A percentile compares a stretch with the other conserved stretches of the same genome.
phyloP scores from a whole-genome alignment of 2,797 vertebrate species.

The Takifugu rubripes region DNA sequence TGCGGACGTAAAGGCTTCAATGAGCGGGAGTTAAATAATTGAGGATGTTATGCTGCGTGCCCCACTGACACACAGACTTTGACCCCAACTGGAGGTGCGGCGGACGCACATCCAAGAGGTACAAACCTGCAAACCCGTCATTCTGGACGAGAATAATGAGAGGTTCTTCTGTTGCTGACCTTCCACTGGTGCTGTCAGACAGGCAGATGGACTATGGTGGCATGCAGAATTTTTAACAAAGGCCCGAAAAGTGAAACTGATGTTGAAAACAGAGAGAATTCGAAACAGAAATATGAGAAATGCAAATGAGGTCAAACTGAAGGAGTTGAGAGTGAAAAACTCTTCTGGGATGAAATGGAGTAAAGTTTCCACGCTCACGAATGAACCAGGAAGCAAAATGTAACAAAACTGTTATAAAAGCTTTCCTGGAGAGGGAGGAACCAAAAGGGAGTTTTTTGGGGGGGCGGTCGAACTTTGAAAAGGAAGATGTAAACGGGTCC shows the following conservation, averaged over 20 bases:
- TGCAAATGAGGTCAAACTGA: too few relatives aligned
- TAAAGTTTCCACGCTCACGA: too few relatives aligned
- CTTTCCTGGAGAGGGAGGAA: too few relatives aligned
- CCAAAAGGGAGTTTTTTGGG: too few relatives aligned
- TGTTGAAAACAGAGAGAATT: not conserved
- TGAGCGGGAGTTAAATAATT: slow-evolving; percentile 64
- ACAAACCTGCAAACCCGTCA: slow-evolving; percentile 11
- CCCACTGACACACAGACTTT: slow-evolving; percentile 60
- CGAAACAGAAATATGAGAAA: not conserved
- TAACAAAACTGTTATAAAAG: too few relatives aligned
- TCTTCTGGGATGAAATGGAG: too few relatives aligned
- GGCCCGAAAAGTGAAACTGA: not conserved
- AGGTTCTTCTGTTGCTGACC: not conserved
- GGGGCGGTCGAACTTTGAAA: too few relatives aligned
- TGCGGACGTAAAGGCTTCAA: slow-evolving; percentile 44
- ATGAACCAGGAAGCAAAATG: too few relatives aligned
- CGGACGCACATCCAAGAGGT: slow-evolving; percentile 11
- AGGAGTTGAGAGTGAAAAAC: too few relatives aligned
- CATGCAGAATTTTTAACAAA: not conserved
- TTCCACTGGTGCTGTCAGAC: too few relatives aligned
- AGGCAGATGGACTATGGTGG: not conserved
- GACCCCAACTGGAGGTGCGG: slow-evolving; percentile 36
- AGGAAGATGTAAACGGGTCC: too few relatives aligned
- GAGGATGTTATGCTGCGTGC: slow-evolving; percentile 48
- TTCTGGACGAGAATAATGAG: slow-evolving; percentile 11